A percentile compares a stretch with the other conserved stretches of the same genome.
Conservation (phyloP, 2,888 invertebrate genomes). For the Scelioninae gen. 2 region DNA sequence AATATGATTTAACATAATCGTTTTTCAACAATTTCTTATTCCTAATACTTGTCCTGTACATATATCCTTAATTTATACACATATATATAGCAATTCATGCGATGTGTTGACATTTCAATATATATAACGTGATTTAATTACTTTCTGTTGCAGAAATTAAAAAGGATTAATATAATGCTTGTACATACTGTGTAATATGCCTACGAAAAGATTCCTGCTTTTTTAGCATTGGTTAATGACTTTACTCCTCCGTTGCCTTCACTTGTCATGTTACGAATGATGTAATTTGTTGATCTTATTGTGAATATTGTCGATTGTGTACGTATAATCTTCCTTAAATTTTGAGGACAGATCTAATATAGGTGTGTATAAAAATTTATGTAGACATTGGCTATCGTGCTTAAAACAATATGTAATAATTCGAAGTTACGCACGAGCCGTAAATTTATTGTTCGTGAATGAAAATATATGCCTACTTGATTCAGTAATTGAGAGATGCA, state of each 20-base stretch:
- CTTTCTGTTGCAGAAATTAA: slow-evolving; percentile 68
- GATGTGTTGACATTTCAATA: no score
- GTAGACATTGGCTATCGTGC: slow-evolving; percentile 66
- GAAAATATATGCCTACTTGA: slow-evolving; percentile 51
- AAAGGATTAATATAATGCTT: slow-evolving; percentile 67
- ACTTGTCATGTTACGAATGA: slow-evolving; percentile 56
- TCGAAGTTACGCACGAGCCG: slow-evolving; percentile 50
- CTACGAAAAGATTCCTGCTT: slow-evolving; percentile 64
- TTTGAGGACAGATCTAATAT: slow-evolving; percentile 53
- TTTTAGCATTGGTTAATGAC: slow-evolving; percentile 50
- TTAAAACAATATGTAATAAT: slow-evolving; percentile 57
- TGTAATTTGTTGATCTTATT: slow-evolving; percentile 57
- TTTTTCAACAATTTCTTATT: no score
- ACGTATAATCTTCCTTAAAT: slow-evolving; percentile 54
- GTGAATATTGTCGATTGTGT: slow-evolving; percentile 56
- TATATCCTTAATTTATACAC: no score
- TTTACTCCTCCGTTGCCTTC: slow-evolving; percentile 52
- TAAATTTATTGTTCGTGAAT: slow-evolving; percentile 52
- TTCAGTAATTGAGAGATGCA: slow-evolving; percentile 46
- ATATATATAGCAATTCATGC: no score
- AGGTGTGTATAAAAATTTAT: slow-evolving; percentile 63
- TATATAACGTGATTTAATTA: no score
- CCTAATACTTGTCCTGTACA: no score
- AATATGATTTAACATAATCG: no score
- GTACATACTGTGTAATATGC: slow-evolving; percentile 74